A percentile compares a stretch with the other conserved stretches of the same genome.
Conservation (phyloP, 2,888 invertebrate species). For the Timema podura region DNA sequence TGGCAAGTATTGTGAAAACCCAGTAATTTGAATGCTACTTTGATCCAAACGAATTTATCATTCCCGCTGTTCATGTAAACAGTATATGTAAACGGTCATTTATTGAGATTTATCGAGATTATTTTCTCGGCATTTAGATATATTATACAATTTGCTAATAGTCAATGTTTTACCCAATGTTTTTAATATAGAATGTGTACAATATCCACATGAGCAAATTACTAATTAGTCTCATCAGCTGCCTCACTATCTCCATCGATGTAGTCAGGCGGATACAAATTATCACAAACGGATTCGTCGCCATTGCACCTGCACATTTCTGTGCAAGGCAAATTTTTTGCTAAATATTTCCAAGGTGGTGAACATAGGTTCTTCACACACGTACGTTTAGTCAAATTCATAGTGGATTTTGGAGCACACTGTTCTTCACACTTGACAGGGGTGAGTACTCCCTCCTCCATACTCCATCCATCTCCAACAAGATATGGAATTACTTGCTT, state of each 20-base stretch:
- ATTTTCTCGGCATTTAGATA: too few relatives aligned
- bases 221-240: background rate
- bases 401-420: background rate
- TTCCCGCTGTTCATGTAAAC: too few relatives aligned
- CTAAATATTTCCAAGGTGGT: constrained; percentile 9
- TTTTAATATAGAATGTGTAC: background rate
- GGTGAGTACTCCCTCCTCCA: constrained; percentile 6
- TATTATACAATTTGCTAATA: background rate
- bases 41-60: background rate
- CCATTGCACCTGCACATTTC: constrained; percentile 2
- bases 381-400: background rate
- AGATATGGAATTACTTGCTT: background rate
- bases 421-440: background rate
- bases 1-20: constrained; percentile 5
- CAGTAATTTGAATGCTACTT: background rate
- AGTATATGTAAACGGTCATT: too few relatives aligned
- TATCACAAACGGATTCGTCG: background rate
- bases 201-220: background rate
- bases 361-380: constrained; percentile 3
- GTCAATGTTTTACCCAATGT: background rate
- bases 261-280: background rate
- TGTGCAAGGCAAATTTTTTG: constrained; percentile 1
- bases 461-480: background rate
- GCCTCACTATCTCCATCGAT: constrained; percentile 6
- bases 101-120: too few relatives aligned